Base-by-base conservation (phyloP, 2,888 invertebrate species). In the Drosophila nr. medialis region DNA sequence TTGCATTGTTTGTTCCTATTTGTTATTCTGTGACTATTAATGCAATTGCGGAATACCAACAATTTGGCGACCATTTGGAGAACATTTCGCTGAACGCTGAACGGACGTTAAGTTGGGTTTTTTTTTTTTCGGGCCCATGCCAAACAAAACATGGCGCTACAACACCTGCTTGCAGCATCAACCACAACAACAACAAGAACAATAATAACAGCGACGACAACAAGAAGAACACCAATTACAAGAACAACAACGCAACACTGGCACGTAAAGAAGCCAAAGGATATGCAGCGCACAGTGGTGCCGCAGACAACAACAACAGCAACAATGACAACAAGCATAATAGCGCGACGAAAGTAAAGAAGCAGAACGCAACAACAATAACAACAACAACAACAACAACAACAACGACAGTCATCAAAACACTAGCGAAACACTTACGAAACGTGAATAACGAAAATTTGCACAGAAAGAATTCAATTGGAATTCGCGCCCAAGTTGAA, bases 61-160 rank as follows among this genome's bases (percentile, higher is more conserved):
- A 51, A 24, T 24, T 45, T 38, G 51, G 15, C 45, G 42, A 54
- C 40, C 50, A 70, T 50, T 71, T 53, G 72, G 51, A 64, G 64
- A 72, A 59, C 58, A 48, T 50, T 45, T 67, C 24, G 53, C 6
- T 38, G 42, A 61, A 54, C 36, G 27, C n/a, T 38, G 27, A 27
- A 38, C 27, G 36, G 27, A 49, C 30, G 53, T 24, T 66, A 24
- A 45, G 45, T 45, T 45, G 45, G 72, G 53, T 30, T 51, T 64
- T 54, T 34, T 54, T 34, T 62, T 73, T 79, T 63, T 66, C 67
- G 63, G 58, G 66, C 71, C 58, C 75, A 70, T 77, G 80, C 78
- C 60, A 72, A 73, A 53, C 64, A 72, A 81, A 83, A 66, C 81
- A 84, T 70, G 76, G 83, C 76, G 68, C 49, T 76, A 38, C 77